Evolutionary conservation across 2,113 vertebrate genomes (phyloP).

Genomic region (Xenopus tropicalis): DNA sequence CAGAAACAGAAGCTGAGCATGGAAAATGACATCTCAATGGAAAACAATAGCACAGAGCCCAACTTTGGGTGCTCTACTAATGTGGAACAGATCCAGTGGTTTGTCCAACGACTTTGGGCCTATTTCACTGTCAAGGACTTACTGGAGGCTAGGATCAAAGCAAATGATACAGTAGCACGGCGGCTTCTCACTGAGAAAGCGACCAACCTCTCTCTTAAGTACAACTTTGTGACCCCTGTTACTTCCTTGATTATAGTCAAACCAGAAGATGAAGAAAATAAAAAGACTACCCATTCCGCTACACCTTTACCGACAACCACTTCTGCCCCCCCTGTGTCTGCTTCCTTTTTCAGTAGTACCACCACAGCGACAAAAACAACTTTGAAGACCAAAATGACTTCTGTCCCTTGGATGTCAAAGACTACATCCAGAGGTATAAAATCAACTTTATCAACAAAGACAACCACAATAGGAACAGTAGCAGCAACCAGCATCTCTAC

Average conservation of each 20-base stretch:
- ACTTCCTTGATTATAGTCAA: slow-evolving; percentile 77
- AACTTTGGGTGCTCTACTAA: slow-evolving; percentile 52
- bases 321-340: background rate
- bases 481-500: background rate
- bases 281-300: slow-evolving; percentile 12
- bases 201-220: slow-evolving; percentile 75
- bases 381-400: slow-evolving; percentile 17
- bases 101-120: slow-evolving; percentile 75
- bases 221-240: slow-evolving; percentile 79
- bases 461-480: background rate
- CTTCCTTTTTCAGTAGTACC: background rate
- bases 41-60: slow-evolving; percentile 49
- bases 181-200: slow-evolving; percentile 68
- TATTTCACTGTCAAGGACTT: slow-evolving; percentile 78
- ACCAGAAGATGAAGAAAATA: slow-evolving; percentile 53
- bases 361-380: background rate
- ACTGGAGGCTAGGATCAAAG: slow-evolving; percentile 64
- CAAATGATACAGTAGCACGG: slow-evolving; percentile 55
- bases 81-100: slow-evolving; percentile 56
- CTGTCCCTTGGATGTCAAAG: background rate
- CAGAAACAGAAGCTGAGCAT: slow-evolving; percentile 48
- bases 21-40: slow-evolving; percentile 56
- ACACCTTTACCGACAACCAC: background rate
- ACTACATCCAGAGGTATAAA: slow-evolving; percentile 13
- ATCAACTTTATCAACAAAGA: background rate